Evolutionary conservation across 2,797 vertebrate genomes (phyloP).

Genomic region (Pantherophis alleghaniensis): DNA sequence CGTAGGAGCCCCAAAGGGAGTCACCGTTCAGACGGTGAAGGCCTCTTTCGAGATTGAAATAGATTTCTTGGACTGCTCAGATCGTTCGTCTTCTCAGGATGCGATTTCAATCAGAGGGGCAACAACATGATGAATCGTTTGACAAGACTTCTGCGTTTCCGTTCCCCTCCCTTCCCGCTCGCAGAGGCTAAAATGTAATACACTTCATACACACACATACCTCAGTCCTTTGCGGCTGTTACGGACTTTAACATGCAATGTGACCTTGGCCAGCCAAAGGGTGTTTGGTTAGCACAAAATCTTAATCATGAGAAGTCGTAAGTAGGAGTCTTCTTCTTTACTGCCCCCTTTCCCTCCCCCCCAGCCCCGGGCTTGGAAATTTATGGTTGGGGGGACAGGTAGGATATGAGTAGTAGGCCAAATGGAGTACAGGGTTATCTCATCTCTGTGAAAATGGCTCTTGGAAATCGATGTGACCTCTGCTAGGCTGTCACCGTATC

Average conservation of each 20-base stretch:
- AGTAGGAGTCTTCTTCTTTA: slow-evolving; percentile 81
- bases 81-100: slow-evolving; percentile 71
- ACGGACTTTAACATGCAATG: slow-evolving; percentile 73
- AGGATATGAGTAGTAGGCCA: slow-evolving; percentile 85
- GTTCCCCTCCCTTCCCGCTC: not conserved
- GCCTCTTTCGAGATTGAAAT: slow-evolving; percentile 72
- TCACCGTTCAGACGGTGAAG: slow-evolving; percentile 66
- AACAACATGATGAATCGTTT: slow-evolving; percentile 65
- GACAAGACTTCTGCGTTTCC: slow-evolving; percentile 40
- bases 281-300: slow-evolving; percentile 82
- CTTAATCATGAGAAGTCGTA: slow-evolving; percentile 84
- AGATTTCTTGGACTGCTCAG: slow-evolving; percentile 67
- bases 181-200: slow-evolving; percentile 67
- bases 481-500: slow-evolving; percentile 83
- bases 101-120: slow-evolving; percentile 69
- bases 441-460: slow-evolving; percentile 78
- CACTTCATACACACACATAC: slow-evolving; percentile 9
- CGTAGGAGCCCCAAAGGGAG: slow-evolving; percentile 46
- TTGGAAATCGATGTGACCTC: slow-evolving; percentile 88
- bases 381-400: slow-evolving; percentile 82
- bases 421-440: slow-evolving; percentile 85
- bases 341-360: slow-evolving; percentile 68
- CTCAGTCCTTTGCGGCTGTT: slow-evolving; percentile 60
- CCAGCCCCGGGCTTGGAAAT: slow-evolving; percentile 66
- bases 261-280: slow-evolving; percentile 82